Evolutionary conservation across 2,888 invertebrate species (phyloP), one percentile per base, ranked within the genome.

Genomic region (Leptarthrus brevirostris): DNA sequence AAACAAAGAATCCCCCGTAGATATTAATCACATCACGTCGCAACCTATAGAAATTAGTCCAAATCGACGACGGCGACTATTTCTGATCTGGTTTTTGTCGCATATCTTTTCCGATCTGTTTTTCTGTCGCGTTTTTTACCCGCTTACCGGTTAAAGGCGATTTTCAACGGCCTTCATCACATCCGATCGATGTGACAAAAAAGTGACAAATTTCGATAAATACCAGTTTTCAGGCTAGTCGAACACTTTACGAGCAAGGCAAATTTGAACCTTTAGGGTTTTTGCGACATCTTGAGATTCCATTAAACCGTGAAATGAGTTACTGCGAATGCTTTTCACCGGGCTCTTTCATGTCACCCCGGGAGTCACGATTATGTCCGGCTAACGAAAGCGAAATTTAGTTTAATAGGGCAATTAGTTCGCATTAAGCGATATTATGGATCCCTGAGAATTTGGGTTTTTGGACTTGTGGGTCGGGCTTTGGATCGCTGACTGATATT

Each of bases 161-260:
- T 61, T 61, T 61, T 40, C 4, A 34, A 16, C 14, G 61, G 36
- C 61, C 61, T 61, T 61, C 61, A 40, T 20, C 61, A 61, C 61
- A 61, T 61, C 61, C 61, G 61, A 61, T 16, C 3, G 12, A 20
- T 18, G 34, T 40, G 61, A 40, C 61, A 61, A 61, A 61, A 61
- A 61, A 61, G 61, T 40, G 61, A 61, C 61, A 61, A 61, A 61
- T 61, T 61, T 61, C 40, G 61, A 61, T 61, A 61, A 61, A 40
- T 22, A 36, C 18, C 40, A 34, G n/a, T n/a, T n/a, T 14, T 1
- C 47, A 47, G 14, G 4, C 5, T 47, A 14, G 16, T 14, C 61
- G 20, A 20, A 22, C 40, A 22, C 14, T n/a, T 16, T n/a, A 12
- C n/a, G 56, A 16, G 14, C 22, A n/a, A 14, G 16, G 16, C n/a